A percentile compares a stretch with the other conserved stretches of the same genome.
Evolutionary conservation across 2,797 vertebrate genomes (phyloP).

Genomic region (Luscinia megarhynchos): DNA sequence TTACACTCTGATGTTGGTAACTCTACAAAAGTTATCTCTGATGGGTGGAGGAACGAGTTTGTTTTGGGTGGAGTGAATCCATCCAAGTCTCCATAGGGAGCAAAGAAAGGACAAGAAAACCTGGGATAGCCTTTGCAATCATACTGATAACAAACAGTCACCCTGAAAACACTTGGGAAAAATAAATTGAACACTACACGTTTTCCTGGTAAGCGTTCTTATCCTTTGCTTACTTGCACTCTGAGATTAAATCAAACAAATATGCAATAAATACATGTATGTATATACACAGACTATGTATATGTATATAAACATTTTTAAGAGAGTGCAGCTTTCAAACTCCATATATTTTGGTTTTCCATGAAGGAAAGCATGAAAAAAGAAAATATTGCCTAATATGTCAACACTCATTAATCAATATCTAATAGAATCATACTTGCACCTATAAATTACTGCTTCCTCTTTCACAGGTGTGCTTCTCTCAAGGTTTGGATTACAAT

Average conservation of each 20-base stretch:
- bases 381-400: neutral
- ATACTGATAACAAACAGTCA: neutral
- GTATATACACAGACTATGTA: neutral
- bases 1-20: slow-evolving; percentile 9
- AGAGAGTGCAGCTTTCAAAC: neutral
- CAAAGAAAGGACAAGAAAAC: slow-evolving; percentile 24
- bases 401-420: neutral
- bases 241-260: neutral
- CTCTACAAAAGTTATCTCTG: slow-evolving; percentile 41
- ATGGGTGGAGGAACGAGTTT: slow-evolving; percentile 32
- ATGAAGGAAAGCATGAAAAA: neutral
- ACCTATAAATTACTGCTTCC: neutral
- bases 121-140: slow-evolving; percentile 23
- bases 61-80: slow-evolving; percentile 29
- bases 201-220: neutral
- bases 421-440: neutral
- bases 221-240: neutral
- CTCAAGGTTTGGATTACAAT: neutral
- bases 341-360: neutral
- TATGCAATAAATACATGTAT: neutral
- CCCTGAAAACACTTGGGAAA: neutral
- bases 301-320: neutral
- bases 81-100: slow-evolving; percentile 7
- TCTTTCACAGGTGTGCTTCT: neutral
- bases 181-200: neutral